These are phyloP conservation scores for Eciton burchellii DNA, from an alignment of 1,140 invertebrate genomes.

Conservation along the genomic window DNA sequence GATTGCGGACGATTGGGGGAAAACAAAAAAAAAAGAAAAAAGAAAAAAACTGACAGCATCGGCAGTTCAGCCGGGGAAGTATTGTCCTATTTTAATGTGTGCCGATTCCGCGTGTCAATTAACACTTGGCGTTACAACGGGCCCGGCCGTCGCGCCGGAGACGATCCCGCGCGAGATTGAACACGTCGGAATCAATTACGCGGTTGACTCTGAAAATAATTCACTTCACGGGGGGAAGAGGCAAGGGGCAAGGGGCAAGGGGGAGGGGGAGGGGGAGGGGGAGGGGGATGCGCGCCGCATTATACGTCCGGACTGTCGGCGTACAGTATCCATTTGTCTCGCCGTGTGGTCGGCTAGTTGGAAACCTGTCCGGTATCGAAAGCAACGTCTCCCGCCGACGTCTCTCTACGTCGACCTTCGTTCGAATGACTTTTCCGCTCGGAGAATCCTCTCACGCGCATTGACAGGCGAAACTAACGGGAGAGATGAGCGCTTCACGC, in stretches of 20 bases:
- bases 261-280: too few relatives aligned
- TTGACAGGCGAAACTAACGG: constrained; percentile 26
- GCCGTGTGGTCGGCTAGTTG: constrained; percentile 9
- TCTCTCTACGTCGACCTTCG: not conserved
- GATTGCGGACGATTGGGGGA: not conserved
- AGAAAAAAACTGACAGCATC: constrained; percentile 26
- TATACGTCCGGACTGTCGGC: constrained; percentile 6
- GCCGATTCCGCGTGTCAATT: constrained; percentile 60
- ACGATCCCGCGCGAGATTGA: constrained; percentile 49
- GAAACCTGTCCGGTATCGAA: constrained; percentile 26
- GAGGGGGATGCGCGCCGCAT: constrained; percentile 33
- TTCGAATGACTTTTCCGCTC: constrained; percentile 13
- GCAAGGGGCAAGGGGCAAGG: too few relatives aligned
- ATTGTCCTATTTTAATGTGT: constrained; percentile 3
- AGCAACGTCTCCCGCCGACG: constrained; percentile 4
- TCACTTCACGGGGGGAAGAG: constrained; percentile 45
- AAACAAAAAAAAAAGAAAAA: too few relatives aligned
- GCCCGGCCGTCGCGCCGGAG: not conserved
- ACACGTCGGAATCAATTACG: constrained; percentile 69
- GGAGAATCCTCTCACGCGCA: not conserved
- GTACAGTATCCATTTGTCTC: constrained; percentile 57
- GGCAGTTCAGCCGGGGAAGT: not conserved
- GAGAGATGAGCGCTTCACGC: not conserved
- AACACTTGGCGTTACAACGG: constrained; percentile 35
- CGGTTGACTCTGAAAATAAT: constrained; percentile 59